Evolutionary conservation across 2,888 invertebrate species (phyloP).

Genomic region (Drosophila paramelanica): DNA sequence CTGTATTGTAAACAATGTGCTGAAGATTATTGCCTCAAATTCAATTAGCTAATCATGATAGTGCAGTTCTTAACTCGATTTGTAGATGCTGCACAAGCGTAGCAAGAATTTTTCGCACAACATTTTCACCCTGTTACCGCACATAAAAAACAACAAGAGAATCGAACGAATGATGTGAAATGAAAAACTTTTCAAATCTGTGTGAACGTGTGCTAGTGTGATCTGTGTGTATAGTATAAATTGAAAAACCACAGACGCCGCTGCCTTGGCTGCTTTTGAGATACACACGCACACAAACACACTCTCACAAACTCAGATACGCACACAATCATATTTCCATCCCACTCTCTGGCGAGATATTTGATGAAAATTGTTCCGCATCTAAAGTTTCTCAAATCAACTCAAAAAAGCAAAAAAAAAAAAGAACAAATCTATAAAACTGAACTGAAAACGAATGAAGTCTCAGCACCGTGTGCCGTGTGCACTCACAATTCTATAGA

Average conservation of each 20-base stretch:
- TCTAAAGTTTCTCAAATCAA: slow-evolving; percentile 77
- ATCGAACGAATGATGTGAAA: slow-evolving; percentile 34
- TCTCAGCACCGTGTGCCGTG: slow-evolving; percentile 69
- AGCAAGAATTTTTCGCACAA: slow-evolving; percentile 49
- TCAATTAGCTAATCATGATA: slow-evolving; percentile 59
- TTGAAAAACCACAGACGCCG: slow-evolving; percentile 63
- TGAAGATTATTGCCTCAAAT: slow-evolving; percentile 23
- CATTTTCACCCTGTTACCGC: slow-evolving; percentile 60
- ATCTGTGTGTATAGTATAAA: slow-evolving; percentile 29
- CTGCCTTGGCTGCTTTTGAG: slow-evolving; percentile 37
- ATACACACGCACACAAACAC: slow-evolving; percentile 29
- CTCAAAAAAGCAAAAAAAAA: slow-evolving; percentile 36
- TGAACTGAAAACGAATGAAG: slow-evolving; percentile 42
- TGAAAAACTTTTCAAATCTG: slow-evolving; percentile 49
- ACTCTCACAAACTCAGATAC: slow-evolving; percentile 11
- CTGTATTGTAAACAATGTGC: slow-evolving; percentile 48
- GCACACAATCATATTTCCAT: slow-evolving; percentile 72
- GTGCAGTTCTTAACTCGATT: slow-evolving; percentile 29
- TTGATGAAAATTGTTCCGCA: slow-evolving; percentile 67
- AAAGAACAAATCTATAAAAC: slow-evolving; percentile 12
- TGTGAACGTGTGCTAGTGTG: slow-evolving; percentile 6
- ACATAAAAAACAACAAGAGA: slow-evolving; percentile 33
- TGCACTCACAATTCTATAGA: slow-evolving; percentile 80
- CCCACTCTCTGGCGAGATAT: slow-evolving; percentile 74
- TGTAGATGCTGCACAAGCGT: slow-evolving; percentile 31